Base-by-base conservation (phyloP, 2,113 vertebrate species). In the Tauraco erythrolophus region DNA sequence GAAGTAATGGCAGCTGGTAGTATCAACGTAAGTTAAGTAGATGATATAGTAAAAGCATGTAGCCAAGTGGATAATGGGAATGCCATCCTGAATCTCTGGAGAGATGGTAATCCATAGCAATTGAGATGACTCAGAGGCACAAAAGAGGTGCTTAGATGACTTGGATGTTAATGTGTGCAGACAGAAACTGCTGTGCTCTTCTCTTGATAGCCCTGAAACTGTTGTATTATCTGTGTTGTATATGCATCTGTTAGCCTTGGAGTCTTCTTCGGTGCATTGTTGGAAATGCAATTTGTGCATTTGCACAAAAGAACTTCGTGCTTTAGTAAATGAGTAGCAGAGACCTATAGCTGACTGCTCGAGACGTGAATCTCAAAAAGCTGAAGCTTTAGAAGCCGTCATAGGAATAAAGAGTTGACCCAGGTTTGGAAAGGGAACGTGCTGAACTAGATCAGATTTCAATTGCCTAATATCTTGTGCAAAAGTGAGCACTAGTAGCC, bases 61-160 rank as follows among this genome's bases (percentile, higher is more conserved):
- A 70, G 83, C 79, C 96, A 84, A 95, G 94, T 96, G 95, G 96
- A 92, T 94, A 97, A 95, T 84, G 91, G 95, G 86, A 91, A 84
- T 86, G 94, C 91, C 91, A 84, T 78, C 76, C 62, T 39, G 71
- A 86, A 60, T 93, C 90, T 92, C 88, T 60, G 31, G 94, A 43
- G 94, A 53, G 76, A 70, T 28, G 64, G 79, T 56, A 88, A 95
- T 95, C 90, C 88, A 86, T 53, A 60, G 94, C 90, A 91, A n/a
- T 60, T 0, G 10, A 92, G 95, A 64, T 56, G 85, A 25, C 88
- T 95, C 90, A 54, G 74, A 85, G 94, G 64, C 85, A 61, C 75
- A 39, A 84, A 35, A 91, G 87, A 14, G 31, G 74, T n/a, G 72
- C 14, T 70, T 80, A 74, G 95, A 31, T 89, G 85, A 84, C 58